Conservation (phyloP, 2,113 vertebrate species). For the Ictalurus punctatus region DNA sequence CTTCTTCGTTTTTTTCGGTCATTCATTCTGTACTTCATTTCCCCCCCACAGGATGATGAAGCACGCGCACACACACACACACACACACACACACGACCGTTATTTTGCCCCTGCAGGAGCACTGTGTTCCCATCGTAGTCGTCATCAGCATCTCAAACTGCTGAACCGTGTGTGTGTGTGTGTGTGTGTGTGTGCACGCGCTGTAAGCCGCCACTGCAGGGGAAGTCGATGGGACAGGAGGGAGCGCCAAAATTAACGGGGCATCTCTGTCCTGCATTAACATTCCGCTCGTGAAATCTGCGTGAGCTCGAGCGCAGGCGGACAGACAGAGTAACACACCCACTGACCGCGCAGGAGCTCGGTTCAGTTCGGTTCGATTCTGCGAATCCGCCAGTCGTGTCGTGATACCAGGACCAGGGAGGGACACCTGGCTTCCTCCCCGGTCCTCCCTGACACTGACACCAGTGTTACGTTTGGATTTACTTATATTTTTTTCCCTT, state of each 20-base stretch:
- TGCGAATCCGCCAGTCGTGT: neutral
- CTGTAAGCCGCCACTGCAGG: conserved; percentile 28
- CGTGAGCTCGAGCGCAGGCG: neutral
- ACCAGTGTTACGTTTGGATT: neutral
- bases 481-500: too few relatives aligned
- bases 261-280: conserved; percentile 15
- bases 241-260: neutral
- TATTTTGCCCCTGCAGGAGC: conserved; percentile 2
- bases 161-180: neutral
- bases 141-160: conserved; percentile 14
- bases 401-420: conserved; percentile 2
- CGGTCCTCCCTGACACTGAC: neutral
- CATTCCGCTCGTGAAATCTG: conserved; percentile 13
- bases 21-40: neutral
- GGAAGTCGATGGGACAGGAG: neutral
- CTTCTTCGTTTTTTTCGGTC: neutral
- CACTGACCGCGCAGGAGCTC: neutral
- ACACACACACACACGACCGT: neutral
- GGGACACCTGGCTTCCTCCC: neutral
- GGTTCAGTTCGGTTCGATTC: neutral
- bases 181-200: neutral
- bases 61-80: conserved; percentile 5
- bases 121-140: neutral
- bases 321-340: neutral
- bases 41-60: neutral